phyloP scores from a whole-genome alignment of 2,113 vertebrate species.

The Orthonyx spaldingii region DNA sequence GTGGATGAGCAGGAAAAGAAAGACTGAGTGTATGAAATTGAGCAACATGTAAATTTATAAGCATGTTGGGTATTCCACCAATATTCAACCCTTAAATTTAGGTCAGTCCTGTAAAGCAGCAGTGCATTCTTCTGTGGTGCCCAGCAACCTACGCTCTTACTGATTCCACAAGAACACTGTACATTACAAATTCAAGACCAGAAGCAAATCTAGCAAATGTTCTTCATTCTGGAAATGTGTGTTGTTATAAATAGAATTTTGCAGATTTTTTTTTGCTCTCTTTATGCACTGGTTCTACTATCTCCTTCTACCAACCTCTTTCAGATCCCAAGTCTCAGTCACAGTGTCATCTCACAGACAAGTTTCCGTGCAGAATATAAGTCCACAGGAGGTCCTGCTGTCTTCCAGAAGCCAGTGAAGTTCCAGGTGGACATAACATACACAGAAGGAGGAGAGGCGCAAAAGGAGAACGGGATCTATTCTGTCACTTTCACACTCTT shows the following conservation, averaged over 20 bases:
- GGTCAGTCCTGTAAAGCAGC: not conserved
- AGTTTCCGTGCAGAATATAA: conserved; percentile 98
- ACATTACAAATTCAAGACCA: not conserved
- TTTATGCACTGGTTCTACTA: not conserved
- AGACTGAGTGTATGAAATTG: not conserved
- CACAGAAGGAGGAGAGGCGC: conserved; percentile 89
- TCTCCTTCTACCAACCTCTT: not conserved
- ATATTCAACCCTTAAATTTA: not conserved
- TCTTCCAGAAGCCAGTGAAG: conserved; percentile 99
- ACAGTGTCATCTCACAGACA: conserved; percentile 98
- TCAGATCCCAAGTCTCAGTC: conserved; percentile 97
- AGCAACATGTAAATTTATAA: not conserved
- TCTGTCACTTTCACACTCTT: conserved; percentile 98
- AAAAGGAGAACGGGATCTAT: conserved; percentile 97
- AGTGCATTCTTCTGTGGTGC: not conserved
- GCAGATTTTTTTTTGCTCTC: not conserved
- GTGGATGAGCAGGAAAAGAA: not conserved
- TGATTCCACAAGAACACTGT: not conserved
- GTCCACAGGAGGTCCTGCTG: conserved; percentile 93
- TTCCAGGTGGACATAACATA: conserved; percentile 99
- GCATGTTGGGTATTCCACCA: not conserved
- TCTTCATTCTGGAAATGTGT: not conserved
- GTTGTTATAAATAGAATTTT: not conserved
- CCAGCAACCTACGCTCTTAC: not conserved
- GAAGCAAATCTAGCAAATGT: not conserved